A percentile compares a stretch with the other conserved stretches of the same genome.
These are phyloP conservation scores for Corvus hawaiiensis DNA, from an alignment of 2,113 vertebrate species.

Conservation along the genomic window DNA sequence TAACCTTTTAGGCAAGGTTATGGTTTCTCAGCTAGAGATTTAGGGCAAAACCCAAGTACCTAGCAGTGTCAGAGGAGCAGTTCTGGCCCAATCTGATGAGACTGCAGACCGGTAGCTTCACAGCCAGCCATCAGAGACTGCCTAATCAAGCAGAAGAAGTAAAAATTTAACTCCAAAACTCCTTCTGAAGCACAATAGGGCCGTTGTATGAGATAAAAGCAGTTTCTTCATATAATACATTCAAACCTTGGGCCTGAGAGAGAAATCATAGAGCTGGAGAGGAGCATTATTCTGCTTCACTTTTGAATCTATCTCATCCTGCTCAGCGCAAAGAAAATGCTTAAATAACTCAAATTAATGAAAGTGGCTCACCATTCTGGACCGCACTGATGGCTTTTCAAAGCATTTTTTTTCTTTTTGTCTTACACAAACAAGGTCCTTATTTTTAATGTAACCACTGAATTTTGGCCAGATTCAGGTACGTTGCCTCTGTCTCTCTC, in stretches of 20 bases:
- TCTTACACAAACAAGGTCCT: not conserved
- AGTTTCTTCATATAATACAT: not conserved
- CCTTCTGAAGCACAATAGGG: not conserved
- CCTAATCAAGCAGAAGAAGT: not conserved
- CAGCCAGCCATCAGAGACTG: not conserved
- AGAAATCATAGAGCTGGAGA: not conserved
- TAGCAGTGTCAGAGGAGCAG: not conserved
- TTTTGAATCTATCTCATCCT: not conserved
- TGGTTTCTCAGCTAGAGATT: not conserved
- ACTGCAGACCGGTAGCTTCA: not conserved
- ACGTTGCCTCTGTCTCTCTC: rapidly evolving
- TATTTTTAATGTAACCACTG: not conserved
- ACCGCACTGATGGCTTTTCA: not conserved
- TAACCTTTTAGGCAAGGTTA: not conserved
- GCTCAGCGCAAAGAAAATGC: not conserved
- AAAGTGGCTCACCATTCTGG: not conserved
- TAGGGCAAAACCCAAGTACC: not conserved
- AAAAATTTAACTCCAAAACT: not conserved
- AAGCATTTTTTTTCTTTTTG: not conserved
- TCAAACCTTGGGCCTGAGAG: not conserved
- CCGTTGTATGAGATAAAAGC: not conserved
- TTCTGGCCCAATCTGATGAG: not conserved
- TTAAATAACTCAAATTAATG: not conserved
- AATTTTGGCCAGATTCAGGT: not conserved
- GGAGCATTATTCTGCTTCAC: not conserved